Evolutionary conservation across 1,140 invertebrate genomes (phyloP).

Genomic region (Penaeus indicus): DNA sequence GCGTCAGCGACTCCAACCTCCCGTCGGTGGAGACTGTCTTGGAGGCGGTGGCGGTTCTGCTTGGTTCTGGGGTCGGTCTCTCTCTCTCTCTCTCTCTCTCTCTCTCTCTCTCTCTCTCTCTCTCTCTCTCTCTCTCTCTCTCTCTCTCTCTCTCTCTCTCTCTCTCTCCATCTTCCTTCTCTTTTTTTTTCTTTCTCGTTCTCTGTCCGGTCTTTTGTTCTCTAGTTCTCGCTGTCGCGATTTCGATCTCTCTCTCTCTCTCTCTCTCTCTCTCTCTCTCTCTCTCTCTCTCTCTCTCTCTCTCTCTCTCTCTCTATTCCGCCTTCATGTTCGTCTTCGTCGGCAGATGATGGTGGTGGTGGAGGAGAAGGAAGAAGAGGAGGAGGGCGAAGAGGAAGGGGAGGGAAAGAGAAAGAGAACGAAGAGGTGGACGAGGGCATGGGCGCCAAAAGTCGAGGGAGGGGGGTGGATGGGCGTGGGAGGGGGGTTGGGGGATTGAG

Average conservation of each 20-base stretch:
- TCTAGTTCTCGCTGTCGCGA: no score
- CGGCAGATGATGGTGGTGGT: no score
- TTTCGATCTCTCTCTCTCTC: no score
- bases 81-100: conserved; percentile 25
- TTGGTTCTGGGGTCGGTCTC: conserved; percentile 2
- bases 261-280: no score
- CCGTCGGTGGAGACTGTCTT: conserved; percentile 43
- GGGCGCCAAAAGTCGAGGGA: no score
- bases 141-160: not conserved
- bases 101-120: not conserved
- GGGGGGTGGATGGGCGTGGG: conserved; percentile 35
- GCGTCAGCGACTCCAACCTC: conserved; percentile 55
- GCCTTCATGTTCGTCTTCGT: no score
- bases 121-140: not conserved
- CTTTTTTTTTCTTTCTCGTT: not conserved
- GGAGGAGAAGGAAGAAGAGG: no score
- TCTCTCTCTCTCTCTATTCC: no score
- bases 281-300: no score
- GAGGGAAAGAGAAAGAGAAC: no score
- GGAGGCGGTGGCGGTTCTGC: not conserved
- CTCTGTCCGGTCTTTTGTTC: not conserved
- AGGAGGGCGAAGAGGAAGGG: no score
- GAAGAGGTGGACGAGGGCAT: no score
- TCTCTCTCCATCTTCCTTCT: not conserved
- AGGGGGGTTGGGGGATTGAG: not conserved